A percentile compares a stretch with the other conserved stretches of the same genome.
Conservation (phyloP, 2,113 vertebrate genomes). For the Ophiodon elongatus region DNA sequence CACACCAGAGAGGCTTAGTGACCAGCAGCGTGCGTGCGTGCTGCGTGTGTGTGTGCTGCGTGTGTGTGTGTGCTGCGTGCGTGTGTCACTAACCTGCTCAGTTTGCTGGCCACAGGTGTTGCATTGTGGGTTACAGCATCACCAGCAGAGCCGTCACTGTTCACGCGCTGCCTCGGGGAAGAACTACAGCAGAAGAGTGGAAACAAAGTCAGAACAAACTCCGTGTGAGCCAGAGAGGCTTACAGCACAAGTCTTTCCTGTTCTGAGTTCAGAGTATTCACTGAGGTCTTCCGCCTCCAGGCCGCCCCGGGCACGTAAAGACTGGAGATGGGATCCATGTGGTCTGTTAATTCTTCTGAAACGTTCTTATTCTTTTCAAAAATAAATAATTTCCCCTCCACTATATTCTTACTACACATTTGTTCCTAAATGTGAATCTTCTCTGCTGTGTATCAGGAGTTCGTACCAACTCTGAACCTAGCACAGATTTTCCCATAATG, state of each 20-base stretch:
- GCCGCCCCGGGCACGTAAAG: neutral
- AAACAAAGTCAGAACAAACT: constrained; percentile 15
- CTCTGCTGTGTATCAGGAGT: neutral
- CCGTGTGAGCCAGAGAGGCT: too few species aligned
- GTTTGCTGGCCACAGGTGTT: constrained; percentile 72
- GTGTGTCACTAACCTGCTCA: constrained; percentile 75
- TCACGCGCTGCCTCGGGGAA: constrained; percentile 74
- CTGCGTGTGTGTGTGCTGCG: too few species aligned
- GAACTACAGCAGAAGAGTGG: constrained; percentile 50
- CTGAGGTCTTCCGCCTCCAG: neutral
- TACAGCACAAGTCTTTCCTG: too few species aligned
- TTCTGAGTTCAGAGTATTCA: neutral
- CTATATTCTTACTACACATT: too few species aligned
- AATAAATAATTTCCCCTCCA: neutral
- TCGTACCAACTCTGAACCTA: too few species aligned
- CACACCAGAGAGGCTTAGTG: constrained; percentile 37
- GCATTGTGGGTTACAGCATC: constrained; percentile 66
- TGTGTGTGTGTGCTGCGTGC: too few species aligned
- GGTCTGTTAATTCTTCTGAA: neutral
- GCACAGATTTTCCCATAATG: neutral
- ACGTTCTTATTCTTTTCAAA: neutral
- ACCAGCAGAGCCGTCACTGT: constrained; percentile 77
- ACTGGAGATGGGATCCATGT: neutral
- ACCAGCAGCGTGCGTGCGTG: too few species aligned
- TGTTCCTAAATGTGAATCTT: too few species aligned